phyloP scores from a whole-genome alignment of 1,140 invertebrate species.

The Drosophila parvula region DNA sequence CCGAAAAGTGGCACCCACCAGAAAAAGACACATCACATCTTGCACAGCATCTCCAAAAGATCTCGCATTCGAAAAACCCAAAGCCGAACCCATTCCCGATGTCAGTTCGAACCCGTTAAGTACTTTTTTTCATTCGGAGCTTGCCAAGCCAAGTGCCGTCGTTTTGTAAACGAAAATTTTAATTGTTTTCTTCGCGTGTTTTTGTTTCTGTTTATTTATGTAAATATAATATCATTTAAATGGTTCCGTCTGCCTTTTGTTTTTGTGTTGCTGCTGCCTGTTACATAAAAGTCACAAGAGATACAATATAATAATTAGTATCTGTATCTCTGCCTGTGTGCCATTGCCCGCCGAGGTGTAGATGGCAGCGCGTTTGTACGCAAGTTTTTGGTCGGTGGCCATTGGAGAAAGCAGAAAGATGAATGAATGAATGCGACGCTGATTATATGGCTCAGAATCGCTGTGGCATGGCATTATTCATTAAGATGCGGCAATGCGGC shows the following conservation, averaged over 20 bases:
- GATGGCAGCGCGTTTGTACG: conserved; percentile 47
- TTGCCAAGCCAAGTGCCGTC: conserved; percentile 34
- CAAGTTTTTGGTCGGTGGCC: conserved; percentile 20
- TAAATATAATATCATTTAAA: conserved; percentile 80
- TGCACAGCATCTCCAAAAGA: conserved; percentile 2
- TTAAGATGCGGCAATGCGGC: conserved; percentile 43
- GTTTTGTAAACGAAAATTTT: conserved; percentile 65
- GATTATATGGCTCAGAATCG: conserved; percentile 56
- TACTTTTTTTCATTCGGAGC: conserved; percentile 27
- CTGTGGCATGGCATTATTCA: conserved; percentile 51
- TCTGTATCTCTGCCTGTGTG: conserved; percentile 35
- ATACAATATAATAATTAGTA: conserved; percentile 80
- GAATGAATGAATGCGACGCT: conserved; percentile 45
- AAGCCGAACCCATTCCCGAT: conserved; percentile 57
- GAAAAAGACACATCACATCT: conserved; percentile 21
- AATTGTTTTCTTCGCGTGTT: conserved; percentile 49
- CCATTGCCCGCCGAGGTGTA: conserved; percentile 60
- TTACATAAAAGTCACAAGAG: conserved; percentile 74
- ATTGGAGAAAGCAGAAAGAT: conserved; percentile 70
- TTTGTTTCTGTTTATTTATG: conserved; percentile 62
- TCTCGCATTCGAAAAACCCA: conserved; percentile 27
- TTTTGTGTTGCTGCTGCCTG: conserved; percentile 23
- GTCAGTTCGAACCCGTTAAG: conserved; percentile 66
- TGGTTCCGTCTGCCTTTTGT: conserved; percentile 50
- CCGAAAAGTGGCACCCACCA: conserved; percentile 74